These are phyloP conservation scores for Drosophila funebris DNA, from an alignment of 1,140 invertebrate species.

Conservation along the genomic window DNA sequence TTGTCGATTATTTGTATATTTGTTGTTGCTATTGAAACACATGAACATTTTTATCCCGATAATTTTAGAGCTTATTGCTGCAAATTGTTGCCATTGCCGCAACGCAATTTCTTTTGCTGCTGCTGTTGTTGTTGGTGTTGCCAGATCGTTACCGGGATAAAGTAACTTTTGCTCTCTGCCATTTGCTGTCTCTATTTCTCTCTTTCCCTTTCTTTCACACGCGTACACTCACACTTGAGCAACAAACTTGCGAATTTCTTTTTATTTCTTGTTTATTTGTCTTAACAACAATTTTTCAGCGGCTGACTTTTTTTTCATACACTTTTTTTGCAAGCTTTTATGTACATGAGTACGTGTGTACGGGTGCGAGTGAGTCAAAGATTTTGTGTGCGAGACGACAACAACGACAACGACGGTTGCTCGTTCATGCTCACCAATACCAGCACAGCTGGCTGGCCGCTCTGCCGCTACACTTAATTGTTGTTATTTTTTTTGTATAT, in stretches of 20 bases:
- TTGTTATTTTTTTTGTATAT: constrained; percentile 47
- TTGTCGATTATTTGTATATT: not conserved
- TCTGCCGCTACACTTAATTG: constrained; percentile 40
- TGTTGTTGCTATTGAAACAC: constrained; percentile 11
- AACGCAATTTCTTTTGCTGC: constrained; percentile 73
- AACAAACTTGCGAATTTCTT: constrained; percentile 66
- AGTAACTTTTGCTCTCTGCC: constrained; percentile 47
- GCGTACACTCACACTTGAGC: constrained; percentile 10
- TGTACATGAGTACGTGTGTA: constrained; percentile 13
- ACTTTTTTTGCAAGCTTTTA: constrained; percentile 61
- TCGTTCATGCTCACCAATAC: constrained; percentile 45
- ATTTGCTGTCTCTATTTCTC: not conserved
- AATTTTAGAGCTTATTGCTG: constrained; percentile 33
- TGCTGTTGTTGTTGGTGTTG: constrained; percentile 74
- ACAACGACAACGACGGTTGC: constrained; percentile 18
- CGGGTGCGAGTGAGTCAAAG: constrained; percentile 56
- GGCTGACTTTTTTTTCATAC: constrained; percentile 37
- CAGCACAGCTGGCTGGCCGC: constrained; percentile 29
- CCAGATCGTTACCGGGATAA: constrained; percentile 67
- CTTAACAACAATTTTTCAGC: constrained; percentile 47
- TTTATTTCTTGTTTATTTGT: constrained; percentile 64
- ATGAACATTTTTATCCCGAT: not conserved
- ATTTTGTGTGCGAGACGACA: constrained; percentile 35
- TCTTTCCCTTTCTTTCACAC: constrained; percentile 3
- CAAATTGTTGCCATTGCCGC: constrained; percentile 52